Base-by-base conservation (phyloP, 2,888 invertebrate genomes). In the Erannis defoliaria region DNA sequence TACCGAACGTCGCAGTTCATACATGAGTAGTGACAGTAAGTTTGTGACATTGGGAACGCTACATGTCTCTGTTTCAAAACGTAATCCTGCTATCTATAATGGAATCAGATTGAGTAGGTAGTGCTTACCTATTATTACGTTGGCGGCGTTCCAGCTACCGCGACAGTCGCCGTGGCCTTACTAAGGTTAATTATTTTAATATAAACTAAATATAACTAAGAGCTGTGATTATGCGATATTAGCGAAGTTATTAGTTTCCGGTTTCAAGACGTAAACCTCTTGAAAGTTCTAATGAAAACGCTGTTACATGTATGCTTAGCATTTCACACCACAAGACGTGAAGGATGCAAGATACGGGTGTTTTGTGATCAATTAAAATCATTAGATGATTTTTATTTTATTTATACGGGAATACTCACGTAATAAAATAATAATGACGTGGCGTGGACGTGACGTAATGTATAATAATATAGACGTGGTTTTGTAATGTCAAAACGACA, bases 91-190 rank as follows among this genome's bases (percentile, higher is more conserved):
- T 65, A 70, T 74, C 70, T 77, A 64, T 79, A 70, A 74, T 71
- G 70, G 74, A 73, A 74, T 74, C 66, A 71, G 69, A 78, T 78
- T 65, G 73, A 63, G 71, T 67, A 68, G 68, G 70, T 66, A 64
- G 74, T 74, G 72, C 73, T 77, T 70, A 73, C 69, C 63, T 76
- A 76, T 77, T 78, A 80, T 72, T 78, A 74, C 66, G 70, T 83
- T 91, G 91, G 91, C 88, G 48, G 18, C 54, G 63, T 45, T 86
- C 91, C 91, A 92, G 87, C 70, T 56, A 75, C 72, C 76, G 82
- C 82, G 90, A 89, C 89, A 88, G 81, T 84, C 84, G 80, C 82
- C 82, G 67, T 86, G 91, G 88, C 91, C 91, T 87, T 87, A 63
- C 67, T 75, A 82, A 88, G 89, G 91, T 85, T 88, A 87, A 85